A percentile compares a stretch with the other conserved stretches of the same genome.
Conservation (phyloP, 1,140 invertebrate species). For the Gonatopus flavifemur region DNA sequence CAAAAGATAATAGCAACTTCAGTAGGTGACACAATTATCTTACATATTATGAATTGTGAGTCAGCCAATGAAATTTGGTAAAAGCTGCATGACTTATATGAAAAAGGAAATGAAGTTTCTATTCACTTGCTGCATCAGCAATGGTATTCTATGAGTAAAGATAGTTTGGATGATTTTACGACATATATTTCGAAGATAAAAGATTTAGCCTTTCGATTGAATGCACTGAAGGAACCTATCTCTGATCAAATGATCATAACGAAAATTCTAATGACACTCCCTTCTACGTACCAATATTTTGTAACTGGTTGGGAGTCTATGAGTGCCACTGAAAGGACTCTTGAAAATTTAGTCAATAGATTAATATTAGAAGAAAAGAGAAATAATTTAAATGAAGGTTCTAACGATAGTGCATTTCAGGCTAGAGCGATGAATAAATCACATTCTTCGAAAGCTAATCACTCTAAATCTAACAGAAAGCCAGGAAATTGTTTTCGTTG, state of each 20-base stretch:
- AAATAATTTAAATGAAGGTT: neutral
- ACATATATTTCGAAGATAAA: slow-evolving; percentile 21
- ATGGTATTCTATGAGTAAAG: slow-evolving; percentile 23
- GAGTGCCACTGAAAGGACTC: slow-evolving; percentile 18
- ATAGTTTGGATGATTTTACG: slow-evolving; percentile 15
- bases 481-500: too few species aligned
- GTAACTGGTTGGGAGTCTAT: slow-evolving; percentile 33
- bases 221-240: slow-evolving; percentile 24
- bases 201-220: slow-evolving; percentile 22
- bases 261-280: slow-evolving; percentile 34
- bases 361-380: slow-evolving; percentile 28
- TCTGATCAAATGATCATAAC: slow-evolving; percentile 30
- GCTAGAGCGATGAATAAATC: too few species aligned
- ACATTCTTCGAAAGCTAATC: neutral
- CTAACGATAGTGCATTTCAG: too few species aligned
- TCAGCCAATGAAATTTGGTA: slow-evolving; percentile 38
- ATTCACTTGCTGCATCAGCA: slow-evolving; percentile 33
- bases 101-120: neutral
- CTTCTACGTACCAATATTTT: slow-evolving; percentile 28
- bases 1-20: neutral
- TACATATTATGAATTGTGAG: slow-evolving; percentile 41
- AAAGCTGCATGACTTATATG: neutral
- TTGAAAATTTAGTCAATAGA: slow-evolving; percentile 23
- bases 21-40: slow-evolving; percentile 11
- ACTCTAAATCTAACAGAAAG: too few species aligned